Evolutionary conservation across 2,888 invertebrate species (phyloP).

Genomic region (Ditylenchus weischeri): DNA sequence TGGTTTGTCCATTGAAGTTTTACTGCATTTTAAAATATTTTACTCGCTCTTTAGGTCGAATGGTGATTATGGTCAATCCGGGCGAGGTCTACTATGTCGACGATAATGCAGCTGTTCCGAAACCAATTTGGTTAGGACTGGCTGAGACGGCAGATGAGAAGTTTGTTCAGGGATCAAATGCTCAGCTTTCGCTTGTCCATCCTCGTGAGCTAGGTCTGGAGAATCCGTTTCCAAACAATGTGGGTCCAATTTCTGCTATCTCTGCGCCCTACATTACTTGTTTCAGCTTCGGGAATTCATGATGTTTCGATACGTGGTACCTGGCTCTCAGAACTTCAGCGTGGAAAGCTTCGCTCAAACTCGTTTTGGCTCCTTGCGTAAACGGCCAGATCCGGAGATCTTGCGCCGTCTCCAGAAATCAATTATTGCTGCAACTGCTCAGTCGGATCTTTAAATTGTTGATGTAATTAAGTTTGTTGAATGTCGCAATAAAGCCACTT

Average conservation of each 20-base stretch:
- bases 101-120: slow-evolving; percentile 17
- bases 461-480: no score
- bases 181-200: slow-evolving; percentile 17
- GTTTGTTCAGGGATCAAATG: slow-evolving; percentile 2
- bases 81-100: slow-evolving; percentile 24
- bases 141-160: slow-evolving; percentile 14
- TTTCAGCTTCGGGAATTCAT: slow-evolving; percentile 18
- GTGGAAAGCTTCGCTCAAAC: slow-evolving; percentile 25
- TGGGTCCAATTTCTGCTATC: background rate
- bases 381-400: slow-evolving; percentile 22
- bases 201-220: slow-evolving; percentile 24
- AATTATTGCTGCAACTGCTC: background rate
- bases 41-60: slow-evolving; percentile 6
- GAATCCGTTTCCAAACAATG: slow-evolving; percentile 10
- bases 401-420: slow-evolving; percentile 15
- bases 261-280: background rate
- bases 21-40: slow-evolving; percentile 6
- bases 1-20: slow-evolving; percentile 8
- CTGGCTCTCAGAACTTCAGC: slow-evolving; percentile 20
- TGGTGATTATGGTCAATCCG: slow-evolving; percentile 22
- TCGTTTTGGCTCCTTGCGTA: slow-evolving; percentile 26
- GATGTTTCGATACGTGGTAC: slow-evolving; percentile 24
- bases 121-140: slow-evolving; percentile 20
- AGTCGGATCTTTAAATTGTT: no score
- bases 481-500: no score